phyloP scores from a whole-genome alignment of 2,797 vertebrate species.

The Miichthys miiuy region DNA sequence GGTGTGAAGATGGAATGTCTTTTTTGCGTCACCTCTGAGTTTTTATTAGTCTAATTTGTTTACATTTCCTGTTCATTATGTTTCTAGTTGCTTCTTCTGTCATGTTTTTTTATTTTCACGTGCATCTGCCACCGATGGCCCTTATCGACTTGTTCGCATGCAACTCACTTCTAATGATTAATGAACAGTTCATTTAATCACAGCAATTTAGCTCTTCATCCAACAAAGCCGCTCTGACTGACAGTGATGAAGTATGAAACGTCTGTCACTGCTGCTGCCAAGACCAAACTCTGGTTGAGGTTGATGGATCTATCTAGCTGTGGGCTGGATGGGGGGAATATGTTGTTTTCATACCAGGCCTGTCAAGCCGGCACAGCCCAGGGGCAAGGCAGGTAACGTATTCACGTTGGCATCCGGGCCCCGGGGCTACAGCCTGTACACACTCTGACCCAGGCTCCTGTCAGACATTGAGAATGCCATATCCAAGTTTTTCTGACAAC shows the following conservation, averaged over 20 bases:
- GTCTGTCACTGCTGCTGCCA: conserved; percentile 61
- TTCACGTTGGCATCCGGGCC: conserved; percentile 51
- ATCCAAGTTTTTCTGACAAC: conserved; percentile 20
- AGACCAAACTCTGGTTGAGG: conserved; percentile 47
- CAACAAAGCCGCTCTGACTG: conserved; percentile 60
- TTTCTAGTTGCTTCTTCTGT: not conserved
- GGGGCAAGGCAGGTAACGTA: conserved; percentile 54
- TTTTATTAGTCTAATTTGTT: not conserved
- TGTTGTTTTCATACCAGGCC: conserved; percentile 62
- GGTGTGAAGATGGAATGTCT: not conserved
- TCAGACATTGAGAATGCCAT: conserved; percentile 40
- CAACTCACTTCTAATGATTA: conserved; percentile 36
- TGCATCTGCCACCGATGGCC: not conserved
- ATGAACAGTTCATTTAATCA: conserved; percentile 63
- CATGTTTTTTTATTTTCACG: not conserved
- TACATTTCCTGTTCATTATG: not conserved
- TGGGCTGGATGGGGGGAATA: conserved; percentile 42
- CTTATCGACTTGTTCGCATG: conserved; percentile 23
- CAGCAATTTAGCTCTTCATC: conserved; percentile 55
- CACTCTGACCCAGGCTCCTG: conserved; percentile 39
- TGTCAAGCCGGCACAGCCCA: conserved; percentile 55
- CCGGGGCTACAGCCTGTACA: conserved; percentile 46
- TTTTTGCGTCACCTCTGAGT: not conserved
- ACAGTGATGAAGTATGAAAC: conserved; percentile 64
- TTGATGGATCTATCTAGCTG: conserved; percentile 72